These are phyloP conservation scores for Acromyrmex charruanus DNA, from an alignment of 1,140 invertebrate species.

Conservation along the genomic window DNA sequence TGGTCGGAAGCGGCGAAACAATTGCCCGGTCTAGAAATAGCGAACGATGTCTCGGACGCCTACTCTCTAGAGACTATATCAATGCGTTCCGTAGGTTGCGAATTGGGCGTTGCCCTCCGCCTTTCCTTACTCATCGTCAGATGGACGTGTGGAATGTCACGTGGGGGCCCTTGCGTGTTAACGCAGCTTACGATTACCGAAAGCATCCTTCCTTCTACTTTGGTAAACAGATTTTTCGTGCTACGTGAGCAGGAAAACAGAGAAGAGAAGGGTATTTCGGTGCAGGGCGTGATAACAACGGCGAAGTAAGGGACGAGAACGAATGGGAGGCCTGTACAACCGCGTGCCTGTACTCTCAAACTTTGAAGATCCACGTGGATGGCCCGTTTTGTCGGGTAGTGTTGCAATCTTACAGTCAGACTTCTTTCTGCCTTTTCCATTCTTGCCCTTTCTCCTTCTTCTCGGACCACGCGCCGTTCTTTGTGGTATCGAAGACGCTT, in stretches of 20 bases:
- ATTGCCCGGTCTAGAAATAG: constrained; percentile 82
- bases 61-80: constrained; percentile 74
- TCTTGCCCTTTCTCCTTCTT: constrained; percentile 23
- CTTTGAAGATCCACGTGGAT: constrained; percentile 77
- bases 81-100: constrained; percentile 75
- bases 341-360: constrained; percentile 68
- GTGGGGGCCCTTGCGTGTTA: constrained; percentile 59
- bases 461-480: not conserved
- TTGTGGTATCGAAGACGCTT: constrained; percentile 21
- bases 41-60: constrained; percentile 66
- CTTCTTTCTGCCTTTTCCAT: constrained; percentile 41
- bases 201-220: constrained; percentile 56
- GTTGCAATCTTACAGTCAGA: constrained; percentile 73
- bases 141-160: constrained; percentile 73
- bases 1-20: constrained; percentile 75
- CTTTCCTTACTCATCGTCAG: constrained; percentile 20
- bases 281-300: not conserved
- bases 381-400: constrained; percentile 63
- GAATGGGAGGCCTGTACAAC: not conserved
- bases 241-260: not conserved
- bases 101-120: constrained; percentile 81
- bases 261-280: not conserved
- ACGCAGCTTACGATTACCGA: constrained; percentile 3
- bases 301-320: not conserved
- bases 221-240: constrained; percentile 37